phyloP scores from a whole-genome alignment of 1,140 invertebrate genomes.

The Metaphire vulgaris region DNA sequence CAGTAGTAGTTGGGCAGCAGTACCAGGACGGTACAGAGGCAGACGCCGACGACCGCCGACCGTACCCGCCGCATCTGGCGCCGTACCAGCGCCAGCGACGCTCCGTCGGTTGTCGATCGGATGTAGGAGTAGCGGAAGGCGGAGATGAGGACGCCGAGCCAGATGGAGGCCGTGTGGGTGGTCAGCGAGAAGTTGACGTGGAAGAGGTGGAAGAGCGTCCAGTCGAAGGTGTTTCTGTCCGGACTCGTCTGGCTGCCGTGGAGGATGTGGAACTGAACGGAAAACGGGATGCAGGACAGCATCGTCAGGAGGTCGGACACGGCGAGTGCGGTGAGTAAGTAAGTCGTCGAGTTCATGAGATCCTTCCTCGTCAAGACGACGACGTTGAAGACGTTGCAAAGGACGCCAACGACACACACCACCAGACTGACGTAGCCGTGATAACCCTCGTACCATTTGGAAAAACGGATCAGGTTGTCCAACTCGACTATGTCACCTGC shows the following conservation, averaged over 20 bases:
- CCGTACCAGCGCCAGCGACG: too few species aligned
- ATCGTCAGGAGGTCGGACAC: conserved; percentile 78
- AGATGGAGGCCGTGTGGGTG: conserved; percentile 85
- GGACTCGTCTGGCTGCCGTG: conserved; percentile 27
- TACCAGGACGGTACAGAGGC: conserved; percentile 64
- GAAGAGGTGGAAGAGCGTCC: conserved; percentile 44
- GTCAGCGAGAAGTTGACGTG: conserved; percentile 64
- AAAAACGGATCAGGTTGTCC: conserved; percentile 27
- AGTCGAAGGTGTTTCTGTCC: conserved; percentile 29
- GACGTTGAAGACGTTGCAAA: conserved; percentile 83
- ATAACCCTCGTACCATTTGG: conserved; percentile 46
- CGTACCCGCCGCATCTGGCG: conserved; percentile 62
- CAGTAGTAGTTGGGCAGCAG: conserved; percentile 74
- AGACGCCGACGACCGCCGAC: conserved; percentile 66
- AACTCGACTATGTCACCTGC: too few species aligned
- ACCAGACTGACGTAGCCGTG: conserved; percentile 66
- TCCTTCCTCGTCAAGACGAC: conserved; percentile 77
- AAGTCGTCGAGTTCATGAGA: conserved; percentile 74
- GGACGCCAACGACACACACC: conserved; percentile 77
- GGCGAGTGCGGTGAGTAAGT: conserved; percentile 73
- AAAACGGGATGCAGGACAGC: conserved; percentile 77
- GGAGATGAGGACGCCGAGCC: conserved; percentile 80
- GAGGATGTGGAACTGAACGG: conserved; percentile 58
- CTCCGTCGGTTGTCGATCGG: conserved; percentile 64
- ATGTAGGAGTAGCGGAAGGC: conserved; percentile 82